Evolutionary conservation across 2,888 invertebrate genomes (phyloP), one percentile per base, ranked within the genome.

Genomic region (Hecatera dysodea): DNA sequence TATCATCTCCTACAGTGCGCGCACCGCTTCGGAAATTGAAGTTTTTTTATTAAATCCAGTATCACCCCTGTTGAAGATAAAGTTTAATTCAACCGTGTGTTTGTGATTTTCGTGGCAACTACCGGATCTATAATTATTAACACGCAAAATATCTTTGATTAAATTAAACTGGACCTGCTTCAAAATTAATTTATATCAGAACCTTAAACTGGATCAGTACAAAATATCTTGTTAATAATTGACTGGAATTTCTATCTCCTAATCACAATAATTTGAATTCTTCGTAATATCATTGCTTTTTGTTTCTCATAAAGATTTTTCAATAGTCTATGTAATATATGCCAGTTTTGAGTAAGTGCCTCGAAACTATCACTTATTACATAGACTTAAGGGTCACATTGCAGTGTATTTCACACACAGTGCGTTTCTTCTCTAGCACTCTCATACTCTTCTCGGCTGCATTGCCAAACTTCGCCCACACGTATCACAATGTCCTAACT

Each of bases 1-100:
- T 86, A 90, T 88, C 90, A 90, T 88, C 92, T 91, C 91, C 88
- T 87, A 76, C 76, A 80, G 83, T 83, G 75, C 80, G 68, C 75
- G 81, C 83, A 77, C 80, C 73, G 80, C 78, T 79, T 75, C 80
- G 77, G 81, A 85, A 87, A 87, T 84, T 78, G 76, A 68, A 39
- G 71, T 65, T 77, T 33, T 85, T 81, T 78, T 79, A 85, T 76
- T 75, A 72, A 79, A 81, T 78, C 68, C 69, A 67, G 63, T 66
- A 80, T 75, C 33, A 36, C 55, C 48, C 39, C n/a, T 24, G 44
- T 67, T 64, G 29, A 27, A 73, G n/a, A 64, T 55, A 68, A 50
- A 44, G n/a, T 73, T 63, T 60, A 46, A 62, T 57, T 62, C 57
- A 46, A 17, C 70, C 68, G 61, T 48, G 8, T 39, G 4, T 56